These are phyloP conservation scores for Nannobrachium achirus DNA, from an alignment of 2,113 vertebrate genomes.

Conservation along the genomic window DNA sequence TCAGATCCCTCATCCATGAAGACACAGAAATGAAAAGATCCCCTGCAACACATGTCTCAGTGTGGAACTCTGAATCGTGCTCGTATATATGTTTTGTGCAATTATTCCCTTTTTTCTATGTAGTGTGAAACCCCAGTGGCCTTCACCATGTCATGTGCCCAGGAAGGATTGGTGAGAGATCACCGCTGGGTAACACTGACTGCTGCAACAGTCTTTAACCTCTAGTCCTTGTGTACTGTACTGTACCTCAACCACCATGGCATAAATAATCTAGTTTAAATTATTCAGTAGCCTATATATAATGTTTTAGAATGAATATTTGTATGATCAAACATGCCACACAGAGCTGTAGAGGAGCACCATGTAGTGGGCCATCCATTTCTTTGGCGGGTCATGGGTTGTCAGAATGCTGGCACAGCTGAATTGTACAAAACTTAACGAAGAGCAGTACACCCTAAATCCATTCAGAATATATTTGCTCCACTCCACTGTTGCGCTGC, in stretches of 20 bases:
- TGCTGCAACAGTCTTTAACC: neutral
- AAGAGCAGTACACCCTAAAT: no score
- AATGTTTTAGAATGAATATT: neutral
- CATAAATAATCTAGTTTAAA: no score
- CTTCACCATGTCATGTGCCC: neutral
- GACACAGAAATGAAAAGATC: slow-evolving; percentile 52
- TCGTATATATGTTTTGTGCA: no score
- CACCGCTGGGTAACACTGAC: neutral
- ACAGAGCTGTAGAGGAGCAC: neutral
- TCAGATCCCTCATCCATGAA: slow-evolving; percentile 47
- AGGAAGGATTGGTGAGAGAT: neutral
- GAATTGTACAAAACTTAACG: no score
- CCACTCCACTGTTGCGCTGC: slow-evolving; percentile 31
- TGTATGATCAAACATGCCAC: neutral
- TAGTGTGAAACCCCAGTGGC: no score
- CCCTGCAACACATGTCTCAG: no score
- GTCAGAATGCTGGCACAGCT: no score
- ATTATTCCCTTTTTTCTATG: no score
- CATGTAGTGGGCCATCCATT: neutral
- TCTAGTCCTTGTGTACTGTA: neutral
- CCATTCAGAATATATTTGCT: slow-evolving; percentile 4
- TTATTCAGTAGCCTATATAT: no score
- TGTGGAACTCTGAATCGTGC: no score
- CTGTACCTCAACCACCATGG: neutral
- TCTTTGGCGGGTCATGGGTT: no score